phyloP scores from a whole-genome alignment of 1,140 invertebrate species.

The Drosophila kanapiae region DNA sequence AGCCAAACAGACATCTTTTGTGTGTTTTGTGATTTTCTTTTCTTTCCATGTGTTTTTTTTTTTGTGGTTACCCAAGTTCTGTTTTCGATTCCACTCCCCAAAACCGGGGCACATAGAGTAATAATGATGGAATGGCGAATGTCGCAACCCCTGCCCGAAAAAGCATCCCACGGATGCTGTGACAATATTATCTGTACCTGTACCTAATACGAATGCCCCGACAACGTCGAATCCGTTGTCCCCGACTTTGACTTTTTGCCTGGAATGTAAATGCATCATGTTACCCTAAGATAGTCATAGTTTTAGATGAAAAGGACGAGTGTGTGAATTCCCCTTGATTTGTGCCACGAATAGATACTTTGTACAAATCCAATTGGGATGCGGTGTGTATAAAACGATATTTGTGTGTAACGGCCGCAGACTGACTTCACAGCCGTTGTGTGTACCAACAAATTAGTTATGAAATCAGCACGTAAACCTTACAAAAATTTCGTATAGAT shows the following conservation, averaged over 20 bases:
- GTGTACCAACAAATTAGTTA: constrained; percentile 17
- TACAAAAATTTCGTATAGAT: constrained; percentile 12
- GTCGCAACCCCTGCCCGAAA: constrained; percentile 54
- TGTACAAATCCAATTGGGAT: constrained; percentile 34
- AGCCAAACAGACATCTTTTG: constrained; percentile 46
- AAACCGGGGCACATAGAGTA: constrained; percentile 46
- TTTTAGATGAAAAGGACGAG: constrained; percentile 16
- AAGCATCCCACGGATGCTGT: constrained; percentile 39
- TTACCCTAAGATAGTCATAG: constrained; percentile 44
- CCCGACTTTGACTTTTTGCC: constrained; percentile 61
- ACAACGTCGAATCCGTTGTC: constrained; percentile 33
- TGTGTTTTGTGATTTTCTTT: constrained; percentile 54
- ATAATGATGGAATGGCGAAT: constrained; percentile 63
- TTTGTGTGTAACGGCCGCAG: constrained; percentile 37
- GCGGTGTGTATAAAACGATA: constrained; percentile 41
- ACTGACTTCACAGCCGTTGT: constrained; percentile 58
- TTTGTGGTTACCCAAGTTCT: constrained; percentile 68
- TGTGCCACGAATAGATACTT: constrained; percentile 36
- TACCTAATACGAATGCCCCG: constrained; percentile 60
- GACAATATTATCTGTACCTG: constrained; percentile 50
- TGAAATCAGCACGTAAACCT: constrained; percentile 38
- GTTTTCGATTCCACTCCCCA: constrained; percentile 47
- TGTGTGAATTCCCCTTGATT: constrained; percentile 37
- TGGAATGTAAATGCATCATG: constrained; percentile 76
- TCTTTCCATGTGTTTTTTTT: constrained; percentile 51